phyloP scores from a whole-genome alignment of 2,797 vertebrate genomes.

The Molossus alvarezi region DNA sequence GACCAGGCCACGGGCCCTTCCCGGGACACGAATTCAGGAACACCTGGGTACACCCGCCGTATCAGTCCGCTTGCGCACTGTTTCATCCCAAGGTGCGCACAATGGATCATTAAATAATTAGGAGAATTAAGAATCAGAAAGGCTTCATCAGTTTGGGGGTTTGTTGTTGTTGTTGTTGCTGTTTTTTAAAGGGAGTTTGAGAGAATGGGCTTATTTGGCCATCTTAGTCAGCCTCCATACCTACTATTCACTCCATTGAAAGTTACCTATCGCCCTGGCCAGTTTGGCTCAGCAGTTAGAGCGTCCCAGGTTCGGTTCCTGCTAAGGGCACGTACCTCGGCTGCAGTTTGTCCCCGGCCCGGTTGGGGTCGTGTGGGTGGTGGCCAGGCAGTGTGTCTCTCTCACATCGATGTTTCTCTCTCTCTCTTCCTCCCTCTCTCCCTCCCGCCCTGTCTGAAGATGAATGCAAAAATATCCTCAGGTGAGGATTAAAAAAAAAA shows the following conservation, averaged over 20 bases:
- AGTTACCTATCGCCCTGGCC: not conserved
- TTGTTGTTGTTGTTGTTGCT: not conserved
- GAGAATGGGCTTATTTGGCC: not conserved
- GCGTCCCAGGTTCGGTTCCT: too few species aligned
- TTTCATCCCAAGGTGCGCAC: not conserved
- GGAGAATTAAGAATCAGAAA: not conserved
- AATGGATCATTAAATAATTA: not conserved
- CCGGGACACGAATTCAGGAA: not conserved
- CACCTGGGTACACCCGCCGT: not conserved
- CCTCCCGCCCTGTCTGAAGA: too few species aligned
- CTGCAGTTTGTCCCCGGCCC: too few species aligned
- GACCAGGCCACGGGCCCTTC: not conserved
- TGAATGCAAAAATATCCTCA: too few species aligned
- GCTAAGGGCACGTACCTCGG: too few species aligned
- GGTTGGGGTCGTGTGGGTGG: too few species aligned
- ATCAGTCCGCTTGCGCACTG: not conserved
- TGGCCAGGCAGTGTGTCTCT: too few species aligned
- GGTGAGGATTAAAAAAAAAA: not conserved
- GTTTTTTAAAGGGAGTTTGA: slow-evolving; percentile 1
- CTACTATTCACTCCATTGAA: not conserved
- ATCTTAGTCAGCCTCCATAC: not conserved
- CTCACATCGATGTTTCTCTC: too few species aligned
- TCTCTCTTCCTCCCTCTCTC: too few species aligned
- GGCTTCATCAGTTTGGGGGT: not conserved
- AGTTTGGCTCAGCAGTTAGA: too few species aligned